Conservation (phyloP, 2,797 vertebrate species). For the Forpus xanthops region DNA sequence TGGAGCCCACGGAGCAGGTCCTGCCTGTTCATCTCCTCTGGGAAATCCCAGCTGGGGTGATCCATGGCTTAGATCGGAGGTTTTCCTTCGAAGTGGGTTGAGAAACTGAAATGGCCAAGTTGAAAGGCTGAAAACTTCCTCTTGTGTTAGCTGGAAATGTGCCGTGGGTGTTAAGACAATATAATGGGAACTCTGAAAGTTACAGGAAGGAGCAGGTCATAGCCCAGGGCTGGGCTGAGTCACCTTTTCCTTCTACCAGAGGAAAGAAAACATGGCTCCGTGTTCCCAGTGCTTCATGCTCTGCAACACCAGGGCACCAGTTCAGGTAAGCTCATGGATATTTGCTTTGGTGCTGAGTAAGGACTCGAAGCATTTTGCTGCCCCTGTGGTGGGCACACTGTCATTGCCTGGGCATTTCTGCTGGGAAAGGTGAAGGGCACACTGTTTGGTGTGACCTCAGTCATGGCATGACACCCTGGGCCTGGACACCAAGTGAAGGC, state of each 20-base stretch:
- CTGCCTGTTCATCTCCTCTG: not conserved
- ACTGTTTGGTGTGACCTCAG: not conserved
- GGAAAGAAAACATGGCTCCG: not conserved
- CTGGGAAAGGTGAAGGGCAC: not conserved
- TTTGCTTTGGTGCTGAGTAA: not conserved
- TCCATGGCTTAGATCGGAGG: not conserved
- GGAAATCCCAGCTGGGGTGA: not conserved
- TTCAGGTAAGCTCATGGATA: not conserved
- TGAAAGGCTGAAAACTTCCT: not conserved
- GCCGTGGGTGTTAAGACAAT: not conserved
- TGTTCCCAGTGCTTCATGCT: accelerated
- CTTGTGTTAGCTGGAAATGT: not conserved
- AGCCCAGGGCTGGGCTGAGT: not conserved
- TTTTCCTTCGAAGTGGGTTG: not conserved
- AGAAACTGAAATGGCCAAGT: not conserved
- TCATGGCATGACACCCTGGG: accelerated
- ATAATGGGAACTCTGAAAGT: not conserved
- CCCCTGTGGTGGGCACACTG: not conserved
- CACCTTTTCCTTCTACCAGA: not conserved
- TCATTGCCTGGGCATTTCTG: not conserved
- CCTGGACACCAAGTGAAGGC: accelerated
- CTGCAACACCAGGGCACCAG: not conserved
- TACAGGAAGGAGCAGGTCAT: not conserved
- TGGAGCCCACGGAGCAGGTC: not conserved
- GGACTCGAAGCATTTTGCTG: not conserved